Evolutionary conservation across 2,113 vertebrate genomes (phyloP), one percentile per base, ranked within the genome.

Genomic region (Scortum barcoo): DNA sequence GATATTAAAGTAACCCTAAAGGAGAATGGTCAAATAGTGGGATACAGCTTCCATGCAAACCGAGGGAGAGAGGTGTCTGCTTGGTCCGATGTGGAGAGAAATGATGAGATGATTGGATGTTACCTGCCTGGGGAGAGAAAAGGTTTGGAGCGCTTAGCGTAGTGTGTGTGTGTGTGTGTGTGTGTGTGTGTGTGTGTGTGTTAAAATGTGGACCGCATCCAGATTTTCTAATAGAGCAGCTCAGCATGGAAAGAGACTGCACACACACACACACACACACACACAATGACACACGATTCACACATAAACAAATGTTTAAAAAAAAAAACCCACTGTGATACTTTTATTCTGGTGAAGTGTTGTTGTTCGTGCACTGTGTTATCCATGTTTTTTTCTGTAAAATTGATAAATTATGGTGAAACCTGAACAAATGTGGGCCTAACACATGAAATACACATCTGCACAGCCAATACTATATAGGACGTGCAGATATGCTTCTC

Each of bases 391-490:
- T 46, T 87, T 66, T 17, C 72, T 51, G 40, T 65, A 78, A 76
- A 84, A 83, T 61, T 77, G 63, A 84, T 87, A 54, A 57, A 81
- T 76, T 61, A 60, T 66, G 19, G 33, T 71, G 84, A 84, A 79
- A 67, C 72, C 56, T 76, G 69, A 62, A 67, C 65, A 87, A 22
- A 20, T 2, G 2, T 9, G 1, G 42, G 44, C 7, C 16, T 62
- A 65, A 83, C 76, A 85, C 77, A 62, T 66, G n/a, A 80, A 83
- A 78, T 85, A 78, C 79, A 84, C 78, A 72, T 42, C 26, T 42
- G 33, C 60, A 81, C 50, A 58, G 68, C 24, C 19, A 73, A 36
- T 40, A 33, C 67, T n/a, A n/a, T n/a, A n/a, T n/a, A n/a, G n/a
- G n/a, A n/a, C n/a, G n/a, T n/a, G n/a, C n/a, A n/a, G n/a, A n/a